Conservation (phyloP, 2,888 invertebrate genomes). For the Dusona sp. region DNA sequence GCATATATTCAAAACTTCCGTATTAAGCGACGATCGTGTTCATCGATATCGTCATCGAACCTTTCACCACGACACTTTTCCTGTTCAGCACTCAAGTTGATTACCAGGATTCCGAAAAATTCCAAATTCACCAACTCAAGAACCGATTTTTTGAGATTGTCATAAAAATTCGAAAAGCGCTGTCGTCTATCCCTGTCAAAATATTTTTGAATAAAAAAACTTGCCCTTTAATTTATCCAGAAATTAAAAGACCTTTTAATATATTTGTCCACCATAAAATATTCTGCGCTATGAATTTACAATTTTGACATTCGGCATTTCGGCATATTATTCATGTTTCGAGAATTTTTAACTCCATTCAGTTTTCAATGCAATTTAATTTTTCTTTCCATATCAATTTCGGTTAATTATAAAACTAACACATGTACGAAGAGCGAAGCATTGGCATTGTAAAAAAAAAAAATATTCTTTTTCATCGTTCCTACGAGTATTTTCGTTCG, state of each 20-base stretch:
- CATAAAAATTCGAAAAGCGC: not conserved
- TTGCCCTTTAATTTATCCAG: not conserved
- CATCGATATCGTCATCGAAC: conserved; percentile 50
- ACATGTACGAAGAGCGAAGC: not conserved
- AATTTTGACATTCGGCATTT: too few species aligned
- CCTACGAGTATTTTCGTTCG: conserved; percentile 23
- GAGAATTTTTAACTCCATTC: too few species aligned
- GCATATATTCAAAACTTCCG: conserved; percentile 18
- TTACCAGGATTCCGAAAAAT: not conserved
- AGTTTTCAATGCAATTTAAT: not conserved
- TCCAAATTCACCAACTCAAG: not conserved
- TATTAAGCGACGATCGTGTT: conserved; percentile 51
- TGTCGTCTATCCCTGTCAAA: not conserved
- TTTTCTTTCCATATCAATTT: not conserved
- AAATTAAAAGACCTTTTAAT: not conserved
- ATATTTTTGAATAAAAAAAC: not conserved
- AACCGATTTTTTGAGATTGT: not conserved
- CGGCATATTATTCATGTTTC: too few species aligned
- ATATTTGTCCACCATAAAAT: not conserved
- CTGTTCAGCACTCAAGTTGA: not conserved
- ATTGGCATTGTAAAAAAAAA: conserved; percentile 3
- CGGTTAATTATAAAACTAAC: not conserved
- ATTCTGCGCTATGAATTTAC: not conserved
- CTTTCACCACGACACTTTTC: conserved; percentile 65
- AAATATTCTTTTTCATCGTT: not conserved